Conservation (phyloP, 2,888 invertebrate species). For the Drosophila lacicola region DNA sequence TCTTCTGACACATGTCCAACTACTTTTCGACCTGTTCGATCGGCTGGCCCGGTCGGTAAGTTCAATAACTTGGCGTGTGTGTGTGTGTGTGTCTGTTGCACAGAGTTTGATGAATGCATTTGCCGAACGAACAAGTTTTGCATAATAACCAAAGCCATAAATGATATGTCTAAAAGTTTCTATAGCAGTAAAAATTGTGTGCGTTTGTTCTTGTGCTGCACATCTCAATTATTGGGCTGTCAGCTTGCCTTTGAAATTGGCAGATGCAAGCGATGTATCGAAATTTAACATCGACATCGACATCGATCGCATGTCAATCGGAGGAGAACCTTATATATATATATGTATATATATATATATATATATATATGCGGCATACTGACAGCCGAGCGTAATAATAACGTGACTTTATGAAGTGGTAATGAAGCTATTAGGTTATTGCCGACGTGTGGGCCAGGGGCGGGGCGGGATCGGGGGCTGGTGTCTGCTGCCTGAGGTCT, state of each 20-base stretch:
- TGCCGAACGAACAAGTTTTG: constrained; percentile 75
- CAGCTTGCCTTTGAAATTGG: constrained; percentile 48
- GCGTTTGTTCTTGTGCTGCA: constrained; percentile 48
- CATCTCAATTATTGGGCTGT: constrained; percentile 67
- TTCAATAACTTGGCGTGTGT: constrained; percentile 68
- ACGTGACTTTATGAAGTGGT: constrained; percentile 84
- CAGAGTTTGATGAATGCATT: constrained; percentile 75
- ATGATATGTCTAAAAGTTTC: constrained; percentile 61
- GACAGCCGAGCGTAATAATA: constrained; percentile 75
- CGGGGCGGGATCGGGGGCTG: not conserved
- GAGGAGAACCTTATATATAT: constrained; percentile 19
- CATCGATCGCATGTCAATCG: constrained; percentile 53
- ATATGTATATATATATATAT: no score
- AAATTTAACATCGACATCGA: constrained; percentile 31
- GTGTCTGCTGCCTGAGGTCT: not conserved
- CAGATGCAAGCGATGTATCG: constrained; percentile 62
- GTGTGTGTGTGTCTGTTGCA: constrained; percentile 11
- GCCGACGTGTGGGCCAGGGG: constrained; percentile 29
- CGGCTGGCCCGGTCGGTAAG: constrained; percentile 63
- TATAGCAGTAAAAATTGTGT: constrained; percentile 43
- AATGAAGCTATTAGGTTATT: constrained; percentile 80
- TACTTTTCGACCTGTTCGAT: constrained; percentile 52
- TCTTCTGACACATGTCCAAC: constrained; percentile 64
- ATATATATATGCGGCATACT: constrained; percentile 6
- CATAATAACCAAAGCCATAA: constrained; percentile 70